These are phyloP conservation scores for Meloidogyne chitwoodi DNA, from an alignment of 1,140 invertebrate species.

Conservation along the genomic window DNA sequence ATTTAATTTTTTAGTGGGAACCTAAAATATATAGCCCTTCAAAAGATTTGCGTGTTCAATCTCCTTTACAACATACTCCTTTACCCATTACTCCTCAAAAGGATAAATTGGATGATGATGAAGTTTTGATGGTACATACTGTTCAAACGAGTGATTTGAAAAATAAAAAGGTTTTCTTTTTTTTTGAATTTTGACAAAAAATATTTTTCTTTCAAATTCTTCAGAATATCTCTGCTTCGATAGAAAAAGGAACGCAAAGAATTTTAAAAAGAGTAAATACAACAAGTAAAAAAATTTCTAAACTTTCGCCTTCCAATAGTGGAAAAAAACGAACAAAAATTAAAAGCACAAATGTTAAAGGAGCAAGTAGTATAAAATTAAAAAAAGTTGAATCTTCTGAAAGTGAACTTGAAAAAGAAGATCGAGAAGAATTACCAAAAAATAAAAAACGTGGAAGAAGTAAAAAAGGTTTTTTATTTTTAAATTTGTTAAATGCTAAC, in stretches of 20 bases:
- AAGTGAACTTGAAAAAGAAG: background rate
- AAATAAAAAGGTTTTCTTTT: constrained; percentile 13
- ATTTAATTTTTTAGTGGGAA: constrained; percentile 22
- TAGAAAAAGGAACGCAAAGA: background rate
- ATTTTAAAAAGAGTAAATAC: background rate
- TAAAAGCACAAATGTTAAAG: background rate
- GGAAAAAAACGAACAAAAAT: background rate
- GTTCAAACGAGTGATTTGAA: background rate
- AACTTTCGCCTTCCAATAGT: background rate
- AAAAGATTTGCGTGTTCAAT: constrained; percentile 23
- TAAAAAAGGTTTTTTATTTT: constrained; percentile 4
- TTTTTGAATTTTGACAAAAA: background rate
- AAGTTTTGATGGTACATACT: background rate
- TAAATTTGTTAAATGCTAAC: too few species aligned
- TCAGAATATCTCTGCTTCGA: background rate
- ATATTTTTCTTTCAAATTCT: too few species aligned
- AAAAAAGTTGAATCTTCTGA: background rate
- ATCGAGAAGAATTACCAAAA: background rate
- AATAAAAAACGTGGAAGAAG: background rate
- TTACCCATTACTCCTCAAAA: constrained; percentile 11
- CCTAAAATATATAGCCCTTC: constrained; percentile 30
- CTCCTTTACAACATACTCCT: background rate
- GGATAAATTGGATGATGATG: background rate
- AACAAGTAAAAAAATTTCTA: background rate
- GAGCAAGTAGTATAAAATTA: background rate